Conservation (phyloP, 2,797 vertebrate species). For the Pogonophryne albipinna region DNA sequence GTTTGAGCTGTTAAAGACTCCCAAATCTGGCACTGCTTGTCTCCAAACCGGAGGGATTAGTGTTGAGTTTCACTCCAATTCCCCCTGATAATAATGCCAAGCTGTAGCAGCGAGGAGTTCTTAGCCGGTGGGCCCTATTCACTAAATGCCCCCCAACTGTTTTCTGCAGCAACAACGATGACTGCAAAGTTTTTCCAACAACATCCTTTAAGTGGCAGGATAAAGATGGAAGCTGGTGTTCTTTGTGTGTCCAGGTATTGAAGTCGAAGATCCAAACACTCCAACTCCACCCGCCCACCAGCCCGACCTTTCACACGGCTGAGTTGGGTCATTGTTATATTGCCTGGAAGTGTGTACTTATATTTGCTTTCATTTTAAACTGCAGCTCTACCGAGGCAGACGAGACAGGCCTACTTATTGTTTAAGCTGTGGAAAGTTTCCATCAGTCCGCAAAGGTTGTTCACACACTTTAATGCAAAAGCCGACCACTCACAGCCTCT, state of each 20-base stretch:
- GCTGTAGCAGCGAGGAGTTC: conserved; percentile 53
- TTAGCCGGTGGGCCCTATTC: conserved; percentile 58
- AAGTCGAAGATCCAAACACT: conserved; percentile 35
- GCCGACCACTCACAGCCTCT: conserved; percentile 51
- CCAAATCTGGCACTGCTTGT: conserved; percentile 74
- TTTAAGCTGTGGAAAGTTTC: conserved; percentile 62
- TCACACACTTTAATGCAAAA: conserved; percentile 65
- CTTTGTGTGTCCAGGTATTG: conserved; percentile 26
- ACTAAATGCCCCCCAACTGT: conserved; percentile 35
- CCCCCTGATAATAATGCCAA: conserved; percentile 71
- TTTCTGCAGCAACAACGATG: conserved; percentile 36
- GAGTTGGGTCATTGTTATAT: conserved; percentile 52
- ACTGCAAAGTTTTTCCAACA: conserved; percentile 30
- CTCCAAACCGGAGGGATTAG: conserved; percentile 79
- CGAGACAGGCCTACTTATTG: conserved; percentile 47
- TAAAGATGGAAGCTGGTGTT: conserved; percentile 31
- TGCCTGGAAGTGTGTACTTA: conserved; percentile 36
- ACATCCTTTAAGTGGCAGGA: conserved; percentile 39
- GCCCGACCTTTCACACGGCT: not conserved
- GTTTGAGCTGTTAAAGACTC: conserved; percentile 78
- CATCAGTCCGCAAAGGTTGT: conserved; percentile 67
- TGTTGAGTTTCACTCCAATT: conserved; percentile 72
- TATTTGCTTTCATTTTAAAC: conserved; percentile 52
- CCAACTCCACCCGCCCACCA: conserved; percentile 23
- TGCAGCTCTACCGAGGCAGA: conserved; percentile 32